Evolutionary conservation across 2,888 invertebrate genomes (phyloP), one percentile per base, ranked within the genome.

Genomic region (Stramonita haemastoma): DNA sequence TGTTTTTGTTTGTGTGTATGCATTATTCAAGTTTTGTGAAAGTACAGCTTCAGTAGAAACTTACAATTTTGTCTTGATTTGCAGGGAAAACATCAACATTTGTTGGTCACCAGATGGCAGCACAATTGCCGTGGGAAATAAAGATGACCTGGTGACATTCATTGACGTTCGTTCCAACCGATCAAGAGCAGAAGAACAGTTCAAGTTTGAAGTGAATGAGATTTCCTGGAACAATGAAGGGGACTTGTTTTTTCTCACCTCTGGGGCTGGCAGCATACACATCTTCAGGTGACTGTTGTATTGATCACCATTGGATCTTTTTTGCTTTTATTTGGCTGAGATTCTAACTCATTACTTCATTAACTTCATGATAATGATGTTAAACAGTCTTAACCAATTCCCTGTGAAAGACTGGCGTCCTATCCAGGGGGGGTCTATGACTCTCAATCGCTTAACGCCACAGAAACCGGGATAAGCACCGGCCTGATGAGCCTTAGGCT

Each of bases 31-130:
- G 60, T 60, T 60, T 60, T 60, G 15, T 60, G 19, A 19, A 8
- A 15, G 19, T 22, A 15, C 15, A 19, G 22, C 22, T 15, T 19
- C 22, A 22, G 19, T 19, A 73, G 26, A 11, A 26, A 73, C 26
- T n/a, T 26, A 26, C 11, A 11, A 11, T 79, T 26, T 29, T 85
- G 22, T 85, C 19, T 60, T 86, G 85, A 90, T 90, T 94, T 94
- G 56, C 93, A 97, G 99, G 99, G 99, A 99, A 96, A 99, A 99
- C 96, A 99, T 99, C 87, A 99, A 99, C 95, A 98, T 99, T 91
- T 98, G 99, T 0, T 99, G 99, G 99, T 98, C 99, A 0, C 99
- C 99, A 0, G 98, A 99, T 96, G 99, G 99, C 5, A 98, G 98
- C 93, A 98, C 98, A 0, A 99, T 99, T 91, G 99, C 99, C 0